Evolutionary conservation across 2,113 vertebrate species (phyloP).

Genomic region (Perca schrenkii): DNA sequence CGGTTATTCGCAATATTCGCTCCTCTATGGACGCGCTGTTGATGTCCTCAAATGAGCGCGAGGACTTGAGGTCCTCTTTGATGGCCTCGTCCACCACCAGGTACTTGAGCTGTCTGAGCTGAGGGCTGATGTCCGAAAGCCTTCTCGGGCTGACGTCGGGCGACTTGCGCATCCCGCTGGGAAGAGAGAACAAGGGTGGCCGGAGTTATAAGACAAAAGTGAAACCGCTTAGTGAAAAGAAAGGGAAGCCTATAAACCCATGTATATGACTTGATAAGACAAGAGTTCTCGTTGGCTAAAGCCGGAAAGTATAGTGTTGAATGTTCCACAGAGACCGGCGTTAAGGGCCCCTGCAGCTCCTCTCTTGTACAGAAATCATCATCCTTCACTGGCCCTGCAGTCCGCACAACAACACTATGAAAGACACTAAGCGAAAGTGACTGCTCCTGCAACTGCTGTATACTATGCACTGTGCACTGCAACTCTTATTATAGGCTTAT

Average conservation of each 20-base stretch:
- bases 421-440: conserved; percentile 79
- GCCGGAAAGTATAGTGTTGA: conserved; percentile 21
- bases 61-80: conserved; percentile 95
- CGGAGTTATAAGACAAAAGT: conserved; percentile 34
- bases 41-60: conserved; percentile 94
- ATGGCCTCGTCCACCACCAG: conserved; percentile 95
- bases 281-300: conserved; percentile 27
- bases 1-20: conserved; percentile 92
- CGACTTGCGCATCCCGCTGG: conserved; percentile 92
- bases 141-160: conserved; percentile 94
- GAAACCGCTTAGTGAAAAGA: not conserved
- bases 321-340: conserved; percentile 29
- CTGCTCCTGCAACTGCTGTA: conserved; percentile 61
- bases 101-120: conserved; percentile 96
- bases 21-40: conserved; percentile 94
- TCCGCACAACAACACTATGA: conserved; percentile 51
- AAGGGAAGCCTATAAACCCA: conserved; percentile 5
- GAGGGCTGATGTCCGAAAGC: conserved; percentile 97
- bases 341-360: conserved; percentile 54
- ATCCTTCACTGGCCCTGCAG: conserved; percentile 75
- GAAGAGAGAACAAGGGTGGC: conserved; percentile 64
- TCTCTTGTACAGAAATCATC: conserved; percentile 64
- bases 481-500: conserved; percentile 40
- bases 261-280: conserved; percentile 15
- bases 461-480: conserved; percentile 21